Evolutionary conservation across 2,113 vertebrate genomes (phyloP).

Genomic region (Callopanchax toddi): DNA sequence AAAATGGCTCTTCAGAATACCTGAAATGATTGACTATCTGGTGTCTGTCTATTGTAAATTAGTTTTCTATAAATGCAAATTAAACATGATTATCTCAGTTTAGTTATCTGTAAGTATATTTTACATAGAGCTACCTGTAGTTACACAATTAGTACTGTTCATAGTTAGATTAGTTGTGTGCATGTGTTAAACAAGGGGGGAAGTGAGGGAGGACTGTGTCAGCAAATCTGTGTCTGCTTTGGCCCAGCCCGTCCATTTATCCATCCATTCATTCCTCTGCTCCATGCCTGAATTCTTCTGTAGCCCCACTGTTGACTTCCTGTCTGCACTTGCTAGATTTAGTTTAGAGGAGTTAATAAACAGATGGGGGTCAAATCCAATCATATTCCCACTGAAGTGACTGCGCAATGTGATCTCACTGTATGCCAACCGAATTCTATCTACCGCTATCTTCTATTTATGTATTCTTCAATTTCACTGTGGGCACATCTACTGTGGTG

Average conservation of each 20-base stretch:
- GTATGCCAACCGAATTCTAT: background rate
- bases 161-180: background rate
- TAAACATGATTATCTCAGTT: too few relatives aligned
- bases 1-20: too few relatives aligned
- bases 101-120: too few relatives aligned
- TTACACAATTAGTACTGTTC: too few relatives aligned
- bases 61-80: too few relatives aligned
- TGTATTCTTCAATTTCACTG: conserved; percentile 5
- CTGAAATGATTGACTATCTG: too few relatives aligned
- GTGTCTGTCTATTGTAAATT: too few relatives aligned
- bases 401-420: background rate
- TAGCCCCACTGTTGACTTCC: background rate
- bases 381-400: background rate
- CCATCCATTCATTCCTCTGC: background rate
- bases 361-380: background rate
- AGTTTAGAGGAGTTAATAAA: background rate
- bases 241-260: conserved; percentile 37
- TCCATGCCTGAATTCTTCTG: background rate
- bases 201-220: conserved; percentile 45
- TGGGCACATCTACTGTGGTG: background rate
- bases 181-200: background rate
- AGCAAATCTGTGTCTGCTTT: conserved; percentile 52
- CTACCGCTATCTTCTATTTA: background rate
- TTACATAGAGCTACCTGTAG: too few relatives aligned
- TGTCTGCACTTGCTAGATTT: background rate